Conservation (phyloP, 1,140 invertebrate genomes). For the Chlorops oryzae region DNA sequence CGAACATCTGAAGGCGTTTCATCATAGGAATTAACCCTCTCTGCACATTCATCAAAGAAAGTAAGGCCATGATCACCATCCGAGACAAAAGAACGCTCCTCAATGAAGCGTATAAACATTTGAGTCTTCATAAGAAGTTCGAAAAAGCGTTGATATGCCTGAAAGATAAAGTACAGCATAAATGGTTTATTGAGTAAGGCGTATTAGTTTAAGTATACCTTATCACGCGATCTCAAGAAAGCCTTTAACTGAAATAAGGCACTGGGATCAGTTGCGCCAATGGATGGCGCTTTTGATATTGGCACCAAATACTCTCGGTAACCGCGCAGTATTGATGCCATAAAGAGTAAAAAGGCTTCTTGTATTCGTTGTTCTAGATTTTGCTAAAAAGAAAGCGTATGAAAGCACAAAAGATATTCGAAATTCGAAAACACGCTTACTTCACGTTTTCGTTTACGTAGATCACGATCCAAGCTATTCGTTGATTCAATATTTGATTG, state of each 20-base stretch:
- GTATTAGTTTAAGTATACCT: conserved; percentile 39
- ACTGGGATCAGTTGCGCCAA: conserved; percentile 88
- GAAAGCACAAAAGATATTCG: conserved; percentile 19
- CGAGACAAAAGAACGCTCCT: conserved; percentile 96
- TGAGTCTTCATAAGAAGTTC: conserved; percentile 85
- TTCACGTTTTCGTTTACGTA: conserved; percentile 55
- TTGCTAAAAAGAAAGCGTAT: conserved; percentile 55
- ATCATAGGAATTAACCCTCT: conserved; percentile 62
- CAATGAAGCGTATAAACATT: conserved; percentile 97
- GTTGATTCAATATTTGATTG: conserved; percentile 51
- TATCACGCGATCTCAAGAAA: conserved; percentile 58
- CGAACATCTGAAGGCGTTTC: conserved; percentile 52
- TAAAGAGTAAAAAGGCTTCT: conserved; percentile 94
- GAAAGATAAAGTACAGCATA: conserved; percentile 48
- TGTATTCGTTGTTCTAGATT: conserved; percentile 89
- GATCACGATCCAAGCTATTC: conserved; percentile 56
- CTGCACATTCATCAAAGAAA: conserved; percentile 96
- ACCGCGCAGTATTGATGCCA: conserved; percentile 86
- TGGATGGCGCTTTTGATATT: conserved; percentile 89
- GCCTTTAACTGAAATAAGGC: conserved; percentile 92
- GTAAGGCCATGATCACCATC: conserved; percentile 89
- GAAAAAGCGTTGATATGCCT: conserved; percentile 88
- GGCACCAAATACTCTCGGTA: conserved; percentile 87
- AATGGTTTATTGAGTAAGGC: conserved; percentile 5
- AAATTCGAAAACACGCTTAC: conserved; percentile 8